Base-by-base conservation (phyloP, 2,888 invertebrate genomes). In the Phengaris alcon region DNA sequence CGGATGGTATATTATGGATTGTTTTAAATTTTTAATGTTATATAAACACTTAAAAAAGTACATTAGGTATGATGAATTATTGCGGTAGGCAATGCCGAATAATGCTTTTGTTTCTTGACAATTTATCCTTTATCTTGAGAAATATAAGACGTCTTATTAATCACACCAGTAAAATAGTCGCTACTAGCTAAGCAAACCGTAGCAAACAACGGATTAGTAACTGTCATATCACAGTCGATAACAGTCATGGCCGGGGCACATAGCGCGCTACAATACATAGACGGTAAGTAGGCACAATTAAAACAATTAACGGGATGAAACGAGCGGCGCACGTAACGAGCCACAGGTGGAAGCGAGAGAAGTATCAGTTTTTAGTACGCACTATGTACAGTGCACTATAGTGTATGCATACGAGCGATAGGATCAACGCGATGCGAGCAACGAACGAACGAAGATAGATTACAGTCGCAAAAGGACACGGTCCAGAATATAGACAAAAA, bases 301-400 rank as follows among this genome's bases (percentile, higher is more conserved):
- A 90, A 91, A 90, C 91, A 90, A 91, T 91, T 90, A 91, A 87
- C 83, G 82, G 85, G 86, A 86, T 87, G 82, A 83, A 81, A 84
- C 82, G 84, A 78, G 82, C 75, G 77, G 59, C 64, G 51, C 10
- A 74, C 85, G 83, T 15, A 13, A 51, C 79, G 79, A 83, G 78
- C 0, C 12, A 79, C 0, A 15, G 75, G 81, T 55, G 76, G 54
- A 4, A 10, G 75, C 52, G 75, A 13, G 3, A 6, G 8, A 7
- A 6, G 13, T 35, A 13, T 12, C 46, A 46, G 48, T 48, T 48
- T 48, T 6, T 6, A 6, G 6, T 48, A 8, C 6, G 48, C 46
- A 46, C 46, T 6, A 46, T 46, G 46, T 46, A 6, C 4, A 46
- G 2, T 46, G 6, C 4, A 48, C 48, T 48, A 8, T 48, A 0